A percentile compares a stretch with the other conserved stretches of the same genome.
Evolutionary conservation across 1,140 invertebrate genomes (phyloP).

Genomic region (Planococcus citri): DNA sequence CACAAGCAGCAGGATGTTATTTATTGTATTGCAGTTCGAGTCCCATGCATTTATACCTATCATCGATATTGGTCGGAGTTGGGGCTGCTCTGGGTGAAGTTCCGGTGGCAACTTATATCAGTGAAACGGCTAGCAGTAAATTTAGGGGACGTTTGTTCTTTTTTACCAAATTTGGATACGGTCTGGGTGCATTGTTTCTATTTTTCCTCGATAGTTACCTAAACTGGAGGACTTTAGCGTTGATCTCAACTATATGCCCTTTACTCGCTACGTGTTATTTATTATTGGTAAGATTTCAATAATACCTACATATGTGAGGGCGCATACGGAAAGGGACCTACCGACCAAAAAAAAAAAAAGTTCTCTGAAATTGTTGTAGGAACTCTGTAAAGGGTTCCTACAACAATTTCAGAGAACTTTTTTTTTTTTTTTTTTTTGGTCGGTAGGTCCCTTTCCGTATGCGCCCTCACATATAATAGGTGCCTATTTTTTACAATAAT

Average conservation of each 20-base stretch:
- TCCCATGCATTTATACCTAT: constrained; percentile 24
- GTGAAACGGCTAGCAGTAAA: constrained; percentile 38
- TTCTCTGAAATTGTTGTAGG: too few species aligned
- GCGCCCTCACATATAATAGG: neutral
- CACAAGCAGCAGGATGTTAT: constrained; percentile 28
- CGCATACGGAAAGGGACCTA: too few species aligned
- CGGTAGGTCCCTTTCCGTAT: too few species aligned
- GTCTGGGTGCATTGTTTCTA: constrained; percentile 26
- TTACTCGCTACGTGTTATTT: constrained; percentile 27
- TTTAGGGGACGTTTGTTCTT: constrained; percentile 28
- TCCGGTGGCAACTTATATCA: constrained; percentile 41
- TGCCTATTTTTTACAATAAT: neutral
- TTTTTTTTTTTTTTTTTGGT: too few species aligned
- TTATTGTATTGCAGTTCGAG: constrained; percentile 26
- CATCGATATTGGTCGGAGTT: constrained; percentile 27
- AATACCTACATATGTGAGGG: too few species aligned
- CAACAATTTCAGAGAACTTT: too few species aligned
- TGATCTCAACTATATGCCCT: constrained; percentile 26
- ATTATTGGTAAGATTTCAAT: constrained; percentile 26
- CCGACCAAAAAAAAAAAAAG: too few species aligned
- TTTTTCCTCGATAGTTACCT: constrained; percentile 26
- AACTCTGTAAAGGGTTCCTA: too few species aligned
- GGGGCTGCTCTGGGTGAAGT: constrained; percentile 41
- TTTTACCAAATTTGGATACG: constrained; percentile 26
- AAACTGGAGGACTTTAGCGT: constrained; percentile 28